Evolutionary conservation across 1,140 invertebrate genomes (phyloP).

Genomic region (Ridgeia piscesae): DNA sequence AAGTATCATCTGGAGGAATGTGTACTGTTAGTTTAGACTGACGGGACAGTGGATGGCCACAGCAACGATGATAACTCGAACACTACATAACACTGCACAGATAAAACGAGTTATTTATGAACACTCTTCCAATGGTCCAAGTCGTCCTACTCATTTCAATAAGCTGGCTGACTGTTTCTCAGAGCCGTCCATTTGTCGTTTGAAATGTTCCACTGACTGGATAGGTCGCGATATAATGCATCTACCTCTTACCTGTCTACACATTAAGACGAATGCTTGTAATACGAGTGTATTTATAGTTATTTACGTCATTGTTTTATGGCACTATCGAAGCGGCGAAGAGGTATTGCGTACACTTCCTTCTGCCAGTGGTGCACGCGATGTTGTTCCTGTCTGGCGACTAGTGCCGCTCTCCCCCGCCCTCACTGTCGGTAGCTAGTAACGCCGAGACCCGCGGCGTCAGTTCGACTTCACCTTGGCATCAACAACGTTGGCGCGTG

Average conservation of each 20-base stretch:
- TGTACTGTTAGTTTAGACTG: too few species aligned
- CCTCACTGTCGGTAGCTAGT: neutral
- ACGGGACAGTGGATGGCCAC: too few species aligned
- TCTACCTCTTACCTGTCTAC: neutral
- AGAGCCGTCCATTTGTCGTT: too few species aligned
- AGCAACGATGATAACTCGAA: too few species aligned
- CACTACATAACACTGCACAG: too few species aligned
- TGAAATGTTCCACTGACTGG: neutral
- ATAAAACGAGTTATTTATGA: too few species aligned
- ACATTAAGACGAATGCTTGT: neutral
- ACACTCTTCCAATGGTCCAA: too few species aligned
- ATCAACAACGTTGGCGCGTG: neutral
- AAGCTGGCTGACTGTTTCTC: too few species aligned
- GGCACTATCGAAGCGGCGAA: neutral
- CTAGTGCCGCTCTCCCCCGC: neutral
- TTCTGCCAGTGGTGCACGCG: neutral
- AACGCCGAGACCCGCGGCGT: neutral
- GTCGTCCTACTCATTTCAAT: too few species aligned
- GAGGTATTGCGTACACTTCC: neutral
- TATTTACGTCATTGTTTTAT: neutral
- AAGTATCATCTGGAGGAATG: too few species aligned
- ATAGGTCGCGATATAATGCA: neutral
- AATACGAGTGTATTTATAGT: neutral
- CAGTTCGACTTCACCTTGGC: neutral
- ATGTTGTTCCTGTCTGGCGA: neutral